Conservation (phyloP, 2,888 invertebrate species). For the Acanthosepion pharaonis region DNA sequence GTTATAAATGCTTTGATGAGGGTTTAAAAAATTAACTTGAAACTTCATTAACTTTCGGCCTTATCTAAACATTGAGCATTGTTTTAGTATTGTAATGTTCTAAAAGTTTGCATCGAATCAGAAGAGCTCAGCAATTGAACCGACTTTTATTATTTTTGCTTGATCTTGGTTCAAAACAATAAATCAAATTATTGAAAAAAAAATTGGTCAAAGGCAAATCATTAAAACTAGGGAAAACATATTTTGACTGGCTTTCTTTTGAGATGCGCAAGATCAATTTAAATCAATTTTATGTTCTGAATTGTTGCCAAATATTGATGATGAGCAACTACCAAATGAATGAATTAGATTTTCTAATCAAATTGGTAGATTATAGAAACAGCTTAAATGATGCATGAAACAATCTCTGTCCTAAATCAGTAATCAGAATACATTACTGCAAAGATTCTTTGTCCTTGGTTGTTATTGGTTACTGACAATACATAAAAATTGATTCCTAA, state of each 20-base stretch:
- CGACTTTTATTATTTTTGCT: neutral
- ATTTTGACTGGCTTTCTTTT: neutral
- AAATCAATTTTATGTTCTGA: constrained; percentile 33
- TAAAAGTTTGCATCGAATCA: too few relatives aligned
- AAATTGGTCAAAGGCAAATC: constrained; percentile 21
- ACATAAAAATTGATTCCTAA: too few relatives aligned
- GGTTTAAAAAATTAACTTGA: too few relatives aligned
- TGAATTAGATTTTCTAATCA: neutral
- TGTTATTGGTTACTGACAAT: too few relatives aligned
- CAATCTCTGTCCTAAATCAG: neutral
- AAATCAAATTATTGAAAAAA: neutral
- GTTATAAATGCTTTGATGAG: too few relatives aligned
- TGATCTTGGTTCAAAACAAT: neutral
- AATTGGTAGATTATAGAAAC: constrained; percentile 7
- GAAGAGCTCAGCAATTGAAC: too few relatives aligned
- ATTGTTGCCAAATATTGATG: constrained; percentile 12
- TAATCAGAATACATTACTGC: neutral
- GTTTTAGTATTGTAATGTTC: too few relatives aligned
- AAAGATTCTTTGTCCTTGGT: too few relatives aligned
- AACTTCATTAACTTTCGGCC: too few relatives aligned
- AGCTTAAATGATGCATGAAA: neutral
- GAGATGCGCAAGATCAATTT: neutral
- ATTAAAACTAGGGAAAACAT: neutral
- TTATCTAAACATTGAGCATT: too few relatives aligned
- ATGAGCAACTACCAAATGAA: neutral